phyloP scores from a whole-genome alignment of 2,888 invertebrate genomes.

The Idaea dimidiata region DNA sequence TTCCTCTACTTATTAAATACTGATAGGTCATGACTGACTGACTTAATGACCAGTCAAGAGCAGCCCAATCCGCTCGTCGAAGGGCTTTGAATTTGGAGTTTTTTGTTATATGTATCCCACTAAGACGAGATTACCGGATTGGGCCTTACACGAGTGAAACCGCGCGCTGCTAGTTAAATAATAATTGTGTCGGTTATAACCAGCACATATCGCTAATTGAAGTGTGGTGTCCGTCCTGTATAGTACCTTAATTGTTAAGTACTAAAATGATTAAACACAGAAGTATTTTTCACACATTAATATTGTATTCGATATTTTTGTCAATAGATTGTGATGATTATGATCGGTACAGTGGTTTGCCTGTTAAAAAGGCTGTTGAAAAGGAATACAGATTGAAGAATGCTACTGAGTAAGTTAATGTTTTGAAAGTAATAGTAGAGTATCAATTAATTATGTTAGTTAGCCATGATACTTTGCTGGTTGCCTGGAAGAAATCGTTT shows the following conservation, averaged over 20 bases:
- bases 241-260: not conserved
- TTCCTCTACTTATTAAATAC: too few relatives aligned
- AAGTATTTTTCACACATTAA: slow-evolving; percentile 18
- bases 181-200: not conserved
- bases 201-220: not conserved
- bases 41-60: too few relatives aligned
- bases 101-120: too few relatives aligned
- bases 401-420: slow-evolving; percentile 45
- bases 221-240: not conserved
- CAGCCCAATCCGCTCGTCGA: too few relatives aligned
- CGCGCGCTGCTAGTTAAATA: not conserved
- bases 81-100: too few relatives aligned
- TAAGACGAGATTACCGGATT: too few relatives aligned
- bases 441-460: too few relatives aligned
- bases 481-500: too few relatives aligned
- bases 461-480: too few relatives aligned
- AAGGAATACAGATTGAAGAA: slow-evolving; percentile 42
- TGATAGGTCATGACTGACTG: too few relatives aligned
- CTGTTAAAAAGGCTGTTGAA: slow-evolving; percentile 39
- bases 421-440: slow-evolving; percentile 2
- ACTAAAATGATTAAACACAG: not conserved
- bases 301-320: slow-evolving; percentile 41
- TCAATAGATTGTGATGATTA: slow-evolving; percentile 38
- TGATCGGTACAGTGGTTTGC: slow-evolving; percentile 54
- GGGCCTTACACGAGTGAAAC: too few relatives aligned